Base-by-base conservation (phyloP, 2,797 vertebrate genomes). In the Steatocranus sp. region DNA sequence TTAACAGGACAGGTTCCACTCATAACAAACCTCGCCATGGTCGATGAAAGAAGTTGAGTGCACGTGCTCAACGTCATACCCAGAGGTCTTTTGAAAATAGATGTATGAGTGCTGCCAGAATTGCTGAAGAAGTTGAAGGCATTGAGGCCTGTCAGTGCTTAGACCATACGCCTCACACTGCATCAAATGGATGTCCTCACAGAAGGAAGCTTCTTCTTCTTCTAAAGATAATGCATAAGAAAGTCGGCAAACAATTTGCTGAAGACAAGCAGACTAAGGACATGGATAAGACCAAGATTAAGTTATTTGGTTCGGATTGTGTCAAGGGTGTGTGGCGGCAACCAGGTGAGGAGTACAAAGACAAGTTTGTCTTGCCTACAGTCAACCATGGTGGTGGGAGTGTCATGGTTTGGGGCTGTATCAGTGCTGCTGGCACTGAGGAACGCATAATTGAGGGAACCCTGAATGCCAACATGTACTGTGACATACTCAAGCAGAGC, bases 311-410 rank as follows among this genome's bases (percentile, higher is more conserved):
- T 58, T 58, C 54, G 32, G 9, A 32, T 58, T 32, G 17, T 58
- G 54, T 58, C 15, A 2, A 32, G 15, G 15, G 17, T 32, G 15
- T 58, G 54, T 58, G 54, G 54, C 0, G 0, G 54, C 27, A 58
- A 58, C 54, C 17, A 58, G 54, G 54, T 58, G 5, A 32, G 5
- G 27, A 58, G 54, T 58, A 58, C 15, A 32, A 58, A 56, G 53
- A 56, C 53, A 56, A 18, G 27, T 58, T 11, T 58, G 9, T 32
- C 27, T 32, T 32, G 17, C 27, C 54, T 32, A 32, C 17, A 18
- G 54, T 58, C 27, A 58, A 58, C 8, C 54, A 58, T 58, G 27
- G 54, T 58, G 27, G 54, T 32, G 17, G 54, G 3, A 18, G 54
- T 18, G 54, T 58, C 27, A 58, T 58, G 18, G 54, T 32, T 58